Conservation (phyloP, 2,888 invertebrate species). For the Lasius platythorax region DNA sequence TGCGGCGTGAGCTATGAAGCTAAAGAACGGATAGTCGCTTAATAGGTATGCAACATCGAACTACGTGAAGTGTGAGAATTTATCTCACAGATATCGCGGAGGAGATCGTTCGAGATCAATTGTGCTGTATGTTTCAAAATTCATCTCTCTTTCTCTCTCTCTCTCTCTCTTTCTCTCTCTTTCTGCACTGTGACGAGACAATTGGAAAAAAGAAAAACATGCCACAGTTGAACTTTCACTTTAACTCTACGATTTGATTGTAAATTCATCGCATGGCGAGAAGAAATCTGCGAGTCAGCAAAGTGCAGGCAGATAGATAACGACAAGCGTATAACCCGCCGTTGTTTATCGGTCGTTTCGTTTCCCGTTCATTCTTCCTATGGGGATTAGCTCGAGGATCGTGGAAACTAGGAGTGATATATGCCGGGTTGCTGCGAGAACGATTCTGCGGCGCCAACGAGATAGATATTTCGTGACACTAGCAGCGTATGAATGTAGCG, state of each 20-base stretch:
- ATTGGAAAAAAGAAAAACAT: conserved; percentile 69
- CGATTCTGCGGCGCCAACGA: conserved; percentile 16
- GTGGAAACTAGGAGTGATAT: conserved; percentile 33
- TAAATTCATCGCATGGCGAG: conserved; percentile 65
- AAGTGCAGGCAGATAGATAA: conserved; percentile 72
- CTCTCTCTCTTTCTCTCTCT: neutral
- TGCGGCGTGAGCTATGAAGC: conserved; percentile 65
- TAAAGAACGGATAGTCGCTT: conserved; percentile 42
- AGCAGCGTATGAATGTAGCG: conserved; percentile 14
- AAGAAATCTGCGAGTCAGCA: conserved; percentile 66
- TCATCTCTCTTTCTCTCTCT: conserved; percentile 43
- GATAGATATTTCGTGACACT: conserved; percentile 34
- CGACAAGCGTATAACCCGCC: conserved; percentile 68
- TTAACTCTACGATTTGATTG: conserved; percentile 67
- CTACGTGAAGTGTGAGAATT: conserved; percentile 77
- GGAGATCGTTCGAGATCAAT: conserved; percentile 71
- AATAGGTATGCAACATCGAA: conserved; percentile 21
- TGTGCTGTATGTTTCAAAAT: conserved; percentile 58
- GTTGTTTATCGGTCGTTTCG: conserved; percentile 72
- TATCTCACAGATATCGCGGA: conserved; percentile 67
- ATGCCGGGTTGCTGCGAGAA: conserved; percentile 19
- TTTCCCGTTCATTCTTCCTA: conserved; percentile 58
- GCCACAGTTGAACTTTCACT: conserved; percentile 74
- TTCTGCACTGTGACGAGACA: conserved; percentile 69
- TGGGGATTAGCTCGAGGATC: conserved; percentile 50